phyloP scores from a whole-genome alignment of 1,140 invertebrate genomes.

The Hypothenemus hampei region DNA sequence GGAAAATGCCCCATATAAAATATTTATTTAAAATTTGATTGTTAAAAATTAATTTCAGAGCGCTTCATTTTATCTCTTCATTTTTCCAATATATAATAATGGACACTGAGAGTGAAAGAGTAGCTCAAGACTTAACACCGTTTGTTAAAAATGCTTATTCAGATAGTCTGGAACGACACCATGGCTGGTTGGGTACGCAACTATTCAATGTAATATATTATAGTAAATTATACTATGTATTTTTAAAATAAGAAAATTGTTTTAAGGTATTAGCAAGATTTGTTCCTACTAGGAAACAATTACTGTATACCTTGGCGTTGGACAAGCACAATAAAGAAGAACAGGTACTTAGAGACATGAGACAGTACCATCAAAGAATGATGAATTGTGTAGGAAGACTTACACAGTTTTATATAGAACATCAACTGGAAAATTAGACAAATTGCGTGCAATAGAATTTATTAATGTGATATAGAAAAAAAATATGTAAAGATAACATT shows the following conservation, averaged over 20 bases:
- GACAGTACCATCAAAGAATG: constrained; percentile 31
- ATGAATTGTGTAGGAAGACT: constrained; percentile 28
- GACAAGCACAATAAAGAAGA: constrained; percentile 30
- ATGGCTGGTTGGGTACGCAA: constrained; percentile 63
- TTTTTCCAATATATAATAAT: constrained; percentile 56
- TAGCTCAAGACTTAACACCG: constrained; percentile 51
- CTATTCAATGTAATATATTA: constrained; percentile 54
- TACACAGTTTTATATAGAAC: constrained; percentile 30
- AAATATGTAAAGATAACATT: too few species aligned
- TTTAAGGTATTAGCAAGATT: constrained; percentile 35
- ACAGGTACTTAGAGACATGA: constrained; percentile 35
- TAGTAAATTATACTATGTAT: background rate
- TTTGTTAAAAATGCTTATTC: constrained; percentile 58
- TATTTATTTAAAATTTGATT: too few species aligned
- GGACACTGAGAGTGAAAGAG: constrained; percentile 46
- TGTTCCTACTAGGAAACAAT: constrained; percentile 28
- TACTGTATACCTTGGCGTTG: constrained; percentile 30
- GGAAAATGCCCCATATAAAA: too few species aligned
- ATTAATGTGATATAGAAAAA: background rate
- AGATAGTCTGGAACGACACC: constrained; percentile 58
- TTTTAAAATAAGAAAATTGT: background rate
- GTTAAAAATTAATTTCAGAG: constrained; percentile 46
- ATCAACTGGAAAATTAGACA: constrained; percentile 18
- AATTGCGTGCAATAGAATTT: background rate
- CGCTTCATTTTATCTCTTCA: constrained; percentile 55